Evolutionary conservation across 2,113 vertebrate species (phyloP), one percentile per base, ranked within the genome.

Genomic region (Notarius quadriscutis): DNA sequence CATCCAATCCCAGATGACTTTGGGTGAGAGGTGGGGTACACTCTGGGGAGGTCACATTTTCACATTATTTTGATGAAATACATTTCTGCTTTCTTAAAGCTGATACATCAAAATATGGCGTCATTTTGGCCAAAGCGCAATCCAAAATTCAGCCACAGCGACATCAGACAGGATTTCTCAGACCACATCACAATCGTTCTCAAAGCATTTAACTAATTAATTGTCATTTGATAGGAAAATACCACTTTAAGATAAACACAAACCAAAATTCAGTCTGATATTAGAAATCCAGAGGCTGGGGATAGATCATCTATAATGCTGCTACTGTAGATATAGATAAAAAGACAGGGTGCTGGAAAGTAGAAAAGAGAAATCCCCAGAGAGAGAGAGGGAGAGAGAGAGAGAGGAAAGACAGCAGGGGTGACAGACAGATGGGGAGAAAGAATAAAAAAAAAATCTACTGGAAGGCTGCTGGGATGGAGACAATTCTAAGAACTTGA

Each of bases 401-500:
- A 22, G 53, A 62, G 72, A 55, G 14, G 82, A 67, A 27, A 53
- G 34, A 85, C 27, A 48, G 74, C 51, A 79, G 58, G 71, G 74
- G 53, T 27, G 72, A 84, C 63, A 82, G 60, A 57, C 57, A 63
- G 82, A 69, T 12, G n/a, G 71, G 63, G 41, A 79, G 34, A 83
- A 60, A 78, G n/a, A 83, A 22, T 50, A 48, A 65, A 83, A 78
- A 30, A 81, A 30, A 81, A 74, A 30, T 34, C 8, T n/a, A 87
- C 27, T 69, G 69, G 72, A 88, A 84, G 58, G 57, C 81, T 58
- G 83, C 72, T 79, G 63, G 30, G 77, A 81, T 82, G 80, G 67
- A 60, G 92, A 94, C 91, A 93, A 71, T 17, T 88, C 88, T 82
- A 87, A 93, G 93, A 93, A 94, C 92, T 92, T 95, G 92, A 93